These are phyloP conservation scores for Orchesella flavescens DNA, from an alignment of 2,888 invertebrate genomes.

Conservation along the genomic window DNA sequence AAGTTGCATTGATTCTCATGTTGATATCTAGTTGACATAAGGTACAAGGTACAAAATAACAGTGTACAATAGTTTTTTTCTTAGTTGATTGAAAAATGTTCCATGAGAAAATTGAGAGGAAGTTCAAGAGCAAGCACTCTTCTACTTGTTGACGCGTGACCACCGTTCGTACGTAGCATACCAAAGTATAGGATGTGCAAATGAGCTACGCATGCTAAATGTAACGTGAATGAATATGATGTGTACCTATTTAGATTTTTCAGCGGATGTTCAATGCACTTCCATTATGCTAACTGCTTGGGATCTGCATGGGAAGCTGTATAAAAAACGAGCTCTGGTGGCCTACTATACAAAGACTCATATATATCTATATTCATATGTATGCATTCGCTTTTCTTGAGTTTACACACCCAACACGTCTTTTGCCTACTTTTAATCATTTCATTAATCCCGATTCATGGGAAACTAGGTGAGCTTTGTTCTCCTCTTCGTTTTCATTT, in stretches of 20 bases:
- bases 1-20: too few species aligned
- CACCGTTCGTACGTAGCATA: background rate
- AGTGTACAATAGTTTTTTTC: too few species aligned
- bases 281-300: background rate
- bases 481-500: constrained; percentile 37
- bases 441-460: constrained; percentile 39
- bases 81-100: constrained; percentile 9
- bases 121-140: constrained; percentile 55
- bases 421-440: constrained; percentile 53
- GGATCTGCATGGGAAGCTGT: background rate
- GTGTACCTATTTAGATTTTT: background rate
- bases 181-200: background rate
- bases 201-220: background rate
- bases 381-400: too few species aligned
- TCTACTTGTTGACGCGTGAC: background rate
- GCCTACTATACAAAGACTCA: background rate
- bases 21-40: background rate
- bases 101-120: constrained; percentile 53
- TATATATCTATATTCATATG: too few species aligned
- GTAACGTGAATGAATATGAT: background rate
- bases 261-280: constrained; percentile 17
- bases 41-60: background rate
- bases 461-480: constrained; percentile 60
- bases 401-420: too few species aligned
- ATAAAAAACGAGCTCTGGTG: background rate